Conservation (phyloP, 1,140 invertebrate genomes). For the Bombus impatiens region DNA sequence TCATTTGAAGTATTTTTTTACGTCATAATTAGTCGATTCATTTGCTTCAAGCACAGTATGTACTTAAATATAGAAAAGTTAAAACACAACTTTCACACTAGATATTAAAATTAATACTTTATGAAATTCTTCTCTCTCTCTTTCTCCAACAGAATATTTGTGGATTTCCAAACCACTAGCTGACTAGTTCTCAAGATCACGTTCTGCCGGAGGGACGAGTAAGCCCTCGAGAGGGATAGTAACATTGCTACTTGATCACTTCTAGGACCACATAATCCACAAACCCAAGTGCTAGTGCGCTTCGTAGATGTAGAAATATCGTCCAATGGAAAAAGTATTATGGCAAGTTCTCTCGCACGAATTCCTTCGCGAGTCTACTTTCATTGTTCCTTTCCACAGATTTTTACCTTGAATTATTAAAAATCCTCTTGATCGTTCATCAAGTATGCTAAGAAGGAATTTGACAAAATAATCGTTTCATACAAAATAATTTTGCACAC, state of each 20-base stretch:
- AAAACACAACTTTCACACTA: not conserved
- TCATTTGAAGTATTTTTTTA: too few relatives aligned
- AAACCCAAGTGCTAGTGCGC: not conserved
- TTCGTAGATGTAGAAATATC: constrained; percentile 8
- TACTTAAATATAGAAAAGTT: too few relatives aligned
- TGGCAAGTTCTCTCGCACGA: not conserved
- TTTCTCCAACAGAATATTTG: not conserved
- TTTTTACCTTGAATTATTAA: not conserved
- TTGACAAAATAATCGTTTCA: not conserved
- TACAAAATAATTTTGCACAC: too few relatives aligned
- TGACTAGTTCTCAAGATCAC: not conserved
- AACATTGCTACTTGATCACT: constrained; percentile 6
- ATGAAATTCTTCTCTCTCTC: too few relatives aligned
- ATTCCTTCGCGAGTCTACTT: not conserved
- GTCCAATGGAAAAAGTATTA: not conserved
- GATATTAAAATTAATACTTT: not conserved
- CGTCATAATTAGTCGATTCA: too few relatives aligned
- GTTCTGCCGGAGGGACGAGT: not conserved
- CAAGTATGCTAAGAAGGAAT: not conserved
- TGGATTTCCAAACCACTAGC: not conserved
- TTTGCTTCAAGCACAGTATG: too few relatives aligned
- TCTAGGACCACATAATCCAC: constrained; percentile 2
- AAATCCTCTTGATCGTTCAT: not conserved
- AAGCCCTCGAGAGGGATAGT: not conserved
- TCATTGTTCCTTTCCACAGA: not conserved